A percentile compares a stretch with the other conserved stretches of the same genome.
phyloP scores from a whole-genome alignment of 2,797 vertebrate genomes.

The Adelosebastes latens region DNA sequence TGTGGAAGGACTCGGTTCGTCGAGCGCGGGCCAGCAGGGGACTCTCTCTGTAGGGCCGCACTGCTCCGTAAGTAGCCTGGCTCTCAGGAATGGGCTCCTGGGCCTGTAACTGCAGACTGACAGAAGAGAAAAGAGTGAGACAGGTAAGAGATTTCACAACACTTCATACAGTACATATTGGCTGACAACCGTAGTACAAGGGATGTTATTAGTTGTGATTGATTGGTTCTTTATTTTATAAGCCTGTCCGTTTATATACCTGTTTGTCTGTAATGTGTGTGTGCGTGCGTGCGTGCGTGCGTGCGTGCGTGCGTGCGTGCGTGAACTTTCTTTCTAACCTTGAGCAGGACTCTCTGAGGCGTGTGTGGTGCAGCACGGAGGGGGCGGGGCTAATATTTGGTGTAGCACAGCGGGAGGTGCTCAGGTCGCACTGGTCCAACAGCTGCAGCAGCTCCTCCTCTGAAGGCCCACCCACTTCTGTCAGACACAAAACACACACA shows the following conservation, averaged over 20 bases:
- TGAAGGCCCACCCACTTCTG: conserved; percentile 92
- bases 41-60: conserved; percentile 95
- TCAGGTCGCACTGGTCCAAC: conserved; percentile 97
- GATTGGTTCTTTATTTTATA: background rate
- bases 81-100: conserved; percentile 89
- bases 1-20: conserved; percentile 95
- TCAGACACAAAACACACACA: conserved; percentile 7
- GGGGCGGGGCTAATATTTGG: conserved; percentile 97
- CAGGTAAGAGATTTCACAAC: background rate
- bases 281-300: background rate
- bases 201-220: background rate
- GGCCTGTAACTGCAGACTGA: conserved; percentile 93
- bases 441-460: conserved; percentile 95
- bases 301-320: too few relatives aligned
- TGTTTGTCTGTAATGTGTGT: background rate
- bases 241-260: background rate
- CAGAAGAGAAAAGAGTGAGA: background rate
- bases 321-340: conserved; percentile 81
- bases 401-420: conserved; percentile 95
- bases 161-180: background rate
- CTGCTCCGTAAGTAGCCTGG: conserved; percentile 89
- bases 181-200: background rate
- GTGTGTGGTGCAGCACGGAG: conserved; percentile 92
- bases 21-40: conserved; percentile 94
- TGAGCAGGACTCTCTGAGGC: conserved; percentile 92